Conservation (phyloP, 2,888 invertebrate genomes). For the Dicyrtomina minuta region DNA sequence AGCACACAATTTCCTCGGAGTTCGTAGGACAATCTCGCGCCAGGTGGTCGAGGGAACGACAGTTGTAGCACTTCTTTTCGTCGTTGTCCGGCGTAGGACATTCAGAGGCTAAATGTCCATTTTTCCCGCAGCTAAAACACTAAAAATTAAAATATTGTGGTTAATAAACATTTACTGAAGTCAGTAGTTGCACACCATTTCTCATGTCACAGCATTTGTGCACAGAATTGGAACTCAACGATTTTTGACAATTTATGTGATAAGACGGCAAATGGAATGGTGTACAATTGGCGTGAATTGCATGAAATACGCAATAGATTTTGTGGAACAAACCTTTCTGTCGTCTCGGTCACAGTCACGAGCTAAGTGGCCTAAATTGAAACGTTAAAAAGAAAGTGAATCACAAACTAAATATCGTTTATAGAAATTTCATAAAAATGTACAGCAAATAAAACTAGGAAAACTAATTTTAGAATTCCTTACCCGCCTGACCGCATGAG, state of each 20-base stretch:
- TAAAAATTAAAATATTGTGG: slow-evolving; percentile 4
- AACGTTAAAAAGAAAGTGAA: no score
- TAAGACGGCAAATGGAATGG: no score
- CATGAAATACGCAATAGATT: no score
- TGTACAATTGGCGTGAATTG: no score
- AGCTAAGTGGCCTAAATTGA: slow-evolving; percentile 18
- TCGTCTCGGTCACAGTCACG: slow-evolving; percentile 26
- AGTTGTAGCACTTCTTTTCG: slow-evolving; percentile 76
- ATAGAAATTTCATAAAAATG: no score
- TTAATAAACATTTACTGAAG: not conserved
- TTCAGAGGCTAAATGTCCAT: slow-evolving; percentile 90
- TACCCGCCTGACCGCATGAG: slow-evolving; percentile 13
- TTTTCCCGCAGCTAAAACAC: slow-evolving; percentile 71
- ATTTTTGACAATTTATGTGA: no score
- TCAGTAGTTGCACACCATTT: no score
- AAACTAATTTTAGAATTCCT: no score
- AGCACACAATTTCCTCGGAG: slow-evolving; percentile 15
- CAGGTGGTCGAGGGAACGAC: slow-evolving; percentile 89
- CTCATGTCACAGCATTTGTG: no score
- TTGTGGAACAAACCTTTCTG: slow-evolving; percentile 23
- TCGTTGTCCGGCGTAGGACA: slow-evolving; percentile 69
- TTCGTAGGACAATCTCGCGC: slow-evolving; percentile 64
- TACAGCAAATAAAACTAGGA: no score
- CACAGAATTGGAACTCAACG: no score
- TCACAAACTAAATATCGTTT: no score